phyloP scores from a whole-genome alignment of 2,113 vertebrate species.

The Neogobius melanostomus region DNA sequence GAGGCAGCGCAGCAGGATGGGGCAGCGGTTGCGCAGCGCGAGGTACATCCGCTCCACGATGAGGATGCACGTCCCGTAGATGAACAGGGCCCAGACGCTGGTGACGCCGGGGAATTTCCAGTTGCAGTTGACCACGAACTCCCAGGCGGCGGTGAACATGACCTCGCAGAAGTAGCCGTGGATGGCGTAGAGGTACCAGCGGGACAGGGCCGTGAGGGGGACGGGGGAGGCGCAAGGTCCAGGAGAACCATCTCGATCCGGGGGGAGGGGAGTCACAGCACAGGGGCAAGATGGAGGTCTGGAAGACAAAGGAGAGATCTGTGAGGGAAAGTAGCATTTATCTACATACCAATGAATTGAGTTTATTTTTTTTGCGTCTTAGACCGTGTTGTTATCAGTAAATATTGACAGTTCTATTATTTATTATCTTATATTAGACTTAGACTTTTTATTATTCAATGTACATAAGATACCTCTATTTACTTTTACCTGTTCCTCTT shows the following conservation, averaged over 20 bases:
- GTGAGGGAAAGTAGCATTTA: neutral
- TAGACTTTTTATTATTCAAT: neutral
- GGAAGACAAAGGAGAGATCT: constrained; percentile 10
- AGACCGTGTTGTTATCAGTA: too few species aligned
- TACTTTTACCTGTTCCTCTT: too few species aligned
- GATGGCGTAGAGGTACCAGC: constrained; percentile 98
- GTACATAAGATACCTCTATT: neutral
- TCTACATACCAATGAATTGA: too few species aligned
- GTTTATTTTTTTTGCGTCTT: too few species aligned
- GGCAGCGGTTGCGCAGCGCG: constrained; percentile 83
- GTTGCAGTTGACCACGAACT: constrained; percentile 93
- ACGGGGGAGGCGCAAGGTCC: constrained; percentile 80
- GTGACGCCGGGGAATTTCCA: constrained; percentile 98
- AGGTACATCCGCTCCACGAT: constrained; percentile 97
- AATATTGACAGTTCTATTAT: too few species aligned
- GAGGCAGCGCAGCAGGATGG: constrained; percentile 88
- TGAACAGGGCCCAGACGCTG: constrained; percentile 97
- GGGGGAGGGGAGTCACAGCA: neutral
- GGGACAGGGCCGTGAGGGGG: constrained; percentile 90
- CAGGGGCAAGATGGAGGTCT: constrained; percentile 24
- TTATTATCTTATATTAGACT: too few species aligned
- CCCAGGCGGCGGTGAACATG: constrained; percentile 99
- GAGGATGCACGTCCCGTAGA: constrained; percentile 98
- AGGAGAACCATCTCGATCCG: constrained; percentile 42
- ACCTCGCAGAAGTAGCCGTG: constrained; percentile 99